Conservation (phyloP, 2,888 invertebrate species). For the Ochropleura plecta region DNA sequence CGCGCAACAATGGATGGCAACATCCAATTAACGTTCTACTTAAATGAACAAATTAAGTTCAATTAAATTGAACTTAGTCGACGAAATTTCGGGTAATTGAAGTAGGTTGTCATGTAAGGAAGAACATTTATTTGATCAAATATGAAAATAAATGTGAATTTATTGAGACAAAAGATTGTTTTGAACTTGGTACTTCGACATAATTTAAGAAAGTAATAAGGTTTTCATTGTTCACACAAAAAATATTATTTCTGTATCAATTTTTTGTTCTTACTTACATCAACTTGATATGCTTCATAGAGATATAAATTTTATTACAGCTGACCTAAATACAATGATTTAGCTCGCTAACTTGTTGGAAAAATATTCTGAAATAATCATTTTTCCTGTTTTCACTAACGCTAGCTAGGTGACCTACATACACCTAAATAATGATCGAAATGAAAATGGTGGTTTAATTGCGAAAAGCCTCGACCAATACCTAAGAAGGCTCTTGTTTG, state of each 20-base stretch:
- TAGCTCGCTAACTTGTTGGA: neutral
- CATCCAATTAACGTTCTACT: constrained; percentile 65
- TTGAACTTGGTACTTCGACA: constrained; percentile 17
- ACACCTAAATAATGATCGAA: no score
- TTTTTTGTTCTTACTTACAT: neutral
- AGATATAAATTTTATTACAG: neutral
- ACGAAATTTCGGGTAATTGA: constrained; percentile 33
- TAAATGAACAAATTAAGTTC: constrained; percentile 56
- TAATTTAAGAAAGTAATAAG: neutral
- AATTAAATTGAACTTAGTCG: constrained; percentile 54
- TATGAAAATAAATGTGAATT: neutral
- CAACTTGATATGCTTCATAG: neutral
- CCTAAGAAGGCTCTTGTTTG: no score
- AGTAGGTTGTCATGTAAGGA: neutral
- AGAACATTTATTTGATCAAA: constrained; percentile 15
- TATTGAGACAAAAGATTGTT: neutral
- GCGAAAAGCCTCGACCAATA: no score
- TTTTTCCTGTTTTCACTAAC: neutral
- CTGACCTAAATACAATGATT: neutral
- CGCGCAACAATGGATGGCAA: constrained; percentile 56
- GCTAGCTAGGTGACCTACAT: neutral
- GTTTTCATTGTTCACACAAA: neutral
- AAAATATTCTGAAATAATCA: neutral
- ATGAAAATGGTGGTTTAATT: no score
- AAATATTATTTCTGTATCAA: neutral